Evolutionary conservation across 2,113 vertebrate genomes (phyloP).

Genomic region (Abramis brama): DNA sequence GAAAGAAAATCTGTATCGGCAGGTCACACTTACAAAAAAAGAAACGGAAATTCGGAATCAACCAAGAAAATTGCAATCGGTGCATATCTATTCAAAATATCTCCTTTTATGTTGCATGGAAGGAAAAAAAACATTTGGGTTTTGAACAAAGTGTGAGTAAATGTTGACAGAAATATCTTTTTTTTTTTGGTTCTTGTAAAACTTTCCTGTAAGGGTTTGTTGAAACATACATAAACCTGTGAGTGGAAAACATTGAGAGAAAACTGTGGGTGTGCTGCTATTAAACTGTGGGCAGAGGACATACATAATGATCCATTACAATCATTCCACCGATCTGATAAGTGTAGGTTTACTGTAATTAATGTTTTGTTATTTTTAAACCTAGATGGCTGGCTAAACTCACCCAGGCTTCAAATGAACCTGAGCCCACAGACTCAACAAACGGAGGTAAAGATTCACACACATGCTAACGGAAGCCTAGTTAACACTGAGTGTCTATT

Average conservation of each 20-base stretch:
- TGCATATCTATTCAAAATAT: too few relatives aligned
- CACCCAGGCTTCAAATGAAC: slow-evolving; percentile 44
- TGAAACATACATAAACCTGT: background rate
- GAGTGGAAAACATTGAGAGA: background rate
- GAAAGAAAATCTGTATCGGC: too few relatives aligned
- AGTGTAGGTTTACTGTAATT: background rate
- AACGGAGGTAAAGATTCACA: slow-evolving; percentile 34
- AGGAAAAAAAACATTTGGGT: background rate
- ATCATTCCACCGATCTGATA: background rate
- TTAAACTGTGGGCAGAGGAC: background rate
- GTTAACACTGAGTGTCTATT: background rate
- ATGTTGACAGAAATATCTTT: background rate
- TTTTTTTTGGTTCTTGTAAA: background rate
- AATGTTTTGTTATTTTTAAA: background rate
- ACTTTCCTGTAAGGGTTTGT: background rate
- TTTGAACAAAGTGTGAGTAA: background rate
- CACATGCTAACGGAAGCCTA: background rate
- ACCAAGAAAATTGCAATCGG: too few relatives aligned
- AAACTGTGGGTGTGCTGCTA: background rate
- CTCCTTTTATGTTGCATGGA: background rate
- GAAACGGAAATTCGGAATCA: too few relatives aligned
- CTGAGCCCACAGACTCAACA: slow-evolving; percentile 4
- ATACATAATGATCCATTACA: background rate
- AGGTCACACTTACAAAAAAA: too few relatives aligned
- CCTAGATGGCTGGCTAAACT: slow-evolving; percentile 55